phyloP scores from a whole-genome alignment of 2,113 vertebrate genomes.

The Sylvilagus bachmani region DNA sequence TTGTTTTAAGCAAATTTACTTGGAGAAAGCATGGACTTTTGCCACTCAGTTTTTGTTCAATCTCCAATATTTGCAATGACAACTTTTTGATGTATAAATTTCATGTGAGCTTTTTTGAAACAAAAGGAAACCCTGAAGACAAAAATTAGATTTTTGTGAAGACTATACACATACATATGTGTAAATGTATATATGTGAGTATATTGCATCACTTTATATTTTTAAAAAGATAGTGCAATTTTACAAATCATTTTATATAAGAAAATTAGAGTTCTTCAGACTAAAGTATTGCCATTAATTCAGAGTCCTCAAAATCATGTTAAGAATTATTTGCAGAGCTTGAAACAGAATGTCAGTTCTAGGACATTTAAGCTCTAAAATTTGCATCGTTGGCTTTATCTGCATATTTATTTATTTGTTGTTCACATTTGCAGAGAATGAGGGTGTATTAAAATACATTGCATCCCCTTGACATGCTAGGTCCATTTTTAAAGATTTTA shows the following conservation, averaged over 20 bases:
- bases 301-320: not conserved
- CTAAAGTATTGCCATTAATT: not conserved
- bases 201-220: not conserved
- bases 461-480: not conserved
- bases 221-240: not conserved
- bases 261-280: not conserved
- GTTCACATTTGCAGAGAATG: not conserved
- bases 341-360: not conserved
- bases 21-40: not conserved
- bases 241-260: not conserved
- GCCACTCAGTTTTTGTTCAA: not conserved
- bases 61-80: not conserved
- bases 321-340: not conserved
- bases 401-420: not conserved
- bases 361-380: not conserved
- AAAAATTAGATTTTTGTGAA: not conserved
- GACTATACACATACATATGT: not conserved
- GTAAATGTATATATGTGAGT: not conserved
- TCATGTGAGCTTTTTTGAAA: not conserved
- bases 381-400: not conserved
- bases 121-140: not conserved
- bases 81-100: not conserved
- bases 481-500: too few species aligned
- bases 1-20: not conserved
- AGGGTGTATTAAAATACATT: not conserved